Percentiles rank a stretch among this genome's conserved stretches.
Evolutionary conservation across 1,140 invertebrate species (phyloP).

Genomic region (Goniozus legneri): DNA sequence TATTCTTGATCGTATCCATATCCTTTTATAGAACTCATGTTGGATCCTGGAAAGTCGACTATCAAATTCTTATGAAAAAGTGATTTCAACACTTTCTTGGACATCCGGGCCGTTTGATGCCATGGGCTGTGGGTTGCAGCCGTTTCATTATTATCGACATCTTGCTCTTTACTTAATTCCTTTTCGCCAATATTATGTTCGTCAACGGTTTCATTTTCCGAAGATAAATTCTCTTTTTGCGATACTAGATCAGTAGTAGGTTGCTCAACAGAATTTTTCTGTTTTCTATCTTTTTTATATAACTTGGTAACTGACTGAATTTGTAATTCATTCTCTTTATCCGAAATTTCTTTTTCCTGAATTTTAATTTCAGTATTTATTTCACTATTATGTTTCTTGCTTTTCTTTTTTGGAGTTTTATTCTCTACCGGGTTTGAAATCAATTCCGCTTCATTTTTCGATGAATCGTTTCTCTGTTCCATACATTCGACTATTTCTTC

Average conservation of each 20-base stretch:
- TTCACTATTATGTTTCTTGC: slow-evolving; percentile 4
- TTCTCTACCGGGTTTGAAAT: not conserved
- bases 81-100: slow-evolving; percentile 35
- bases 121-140: slow-evolving; percentile 1
- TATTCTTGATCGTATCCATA: slow-evolving; percentile 28
- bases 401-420: slow-evolving; percentile 4
- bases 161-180: slow-evolving; percentile 10
- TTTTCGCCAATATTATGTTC: not conserved
- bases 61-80: slow-evolving; percentile 33
- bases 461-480: slow-evolving; percentile 1
- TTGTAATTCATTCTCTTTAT: slow-evolving; percentile 1
- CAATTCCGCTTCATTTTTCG: too few species aligned
- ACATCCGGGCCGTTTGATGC: slow-evolving; percentile 17
- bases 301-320: too few species aligned
- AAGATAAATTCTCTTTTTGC: too few species aligned
- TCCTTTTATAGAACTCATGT: slow-evolving; percentile 42
- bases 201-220: too few species aligned
- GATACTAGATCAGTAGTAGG: too few species aligned
- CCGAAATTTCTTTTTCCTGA: slow-evolving; percentile 8
- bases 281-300: not conserved
- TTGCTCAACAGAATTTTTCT: slow-evolving; percentile 2
- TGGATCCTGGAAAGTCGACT: slow-evolving; percentile 40
- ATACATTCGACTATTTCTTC: slow-evolving; percentile 15
- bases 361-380: slow-evolving; percentile 14
- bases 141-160: slow-evolving; percentile 5